Evolutionary conservation across 1,140 invertebrate species (phyloP).

Genomic region (Nasonia vitripennis): DNA sequence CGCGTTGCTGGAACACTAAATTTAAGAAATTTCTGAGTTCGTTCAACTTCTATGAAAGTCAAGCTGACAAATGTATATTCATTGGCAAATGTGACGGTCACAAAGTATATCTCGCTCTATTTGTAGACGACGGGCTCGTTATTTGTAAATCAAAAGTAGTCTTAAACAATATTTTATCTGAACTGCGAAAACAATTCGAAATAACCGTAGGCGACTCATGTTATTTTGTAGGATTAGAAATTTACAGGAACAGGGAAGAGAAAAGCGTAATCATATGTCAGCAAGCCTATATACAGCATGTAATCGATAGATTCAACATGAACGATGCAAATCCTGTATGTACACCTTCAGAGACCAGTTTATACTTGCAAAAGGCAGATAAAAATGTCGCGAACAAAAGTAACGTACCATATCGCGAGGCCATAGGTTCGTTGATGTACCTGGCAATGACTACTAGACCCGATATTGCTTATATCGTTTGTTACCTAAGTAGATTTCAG

Average conservation of each 20-base stretch:
- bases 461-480: background rate
- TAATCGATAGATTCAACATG: background rate
- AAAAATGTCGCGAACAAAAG: background rate
- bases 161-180: background rate
- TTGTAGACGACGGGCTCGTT: background rate
- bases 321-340: constrained; percentile 5
- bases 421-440: background rate
- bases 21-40: constrained; percentile 29
- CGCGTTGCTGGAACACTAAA: background rate
- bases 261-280: no score
- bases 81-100: constrained; percentile 13
- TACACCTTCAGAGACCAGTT: background rate
- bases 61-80: constrained; percentile 57
- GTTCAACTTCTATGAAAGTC: constrained; percentile 49
- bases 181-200: background rate
- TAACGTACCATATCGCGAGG: background rate
- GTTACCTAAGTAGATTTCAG: background rate
- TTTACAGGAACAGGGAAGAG: background rate
- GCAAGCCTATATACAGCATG: no score
- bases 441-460: background rate
- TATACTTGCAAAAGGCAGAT: background rate
- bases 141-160: background rate
- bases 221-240: constrained; percentile 2
- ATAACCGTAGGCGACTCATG: background rate
- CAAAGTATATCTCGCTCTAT: constrained; percentile 38